phyloP scores from a whole-genome alignment of 37 sponge, comb jelly and placozoan genomes.

The Geodia barretti region DNA sequence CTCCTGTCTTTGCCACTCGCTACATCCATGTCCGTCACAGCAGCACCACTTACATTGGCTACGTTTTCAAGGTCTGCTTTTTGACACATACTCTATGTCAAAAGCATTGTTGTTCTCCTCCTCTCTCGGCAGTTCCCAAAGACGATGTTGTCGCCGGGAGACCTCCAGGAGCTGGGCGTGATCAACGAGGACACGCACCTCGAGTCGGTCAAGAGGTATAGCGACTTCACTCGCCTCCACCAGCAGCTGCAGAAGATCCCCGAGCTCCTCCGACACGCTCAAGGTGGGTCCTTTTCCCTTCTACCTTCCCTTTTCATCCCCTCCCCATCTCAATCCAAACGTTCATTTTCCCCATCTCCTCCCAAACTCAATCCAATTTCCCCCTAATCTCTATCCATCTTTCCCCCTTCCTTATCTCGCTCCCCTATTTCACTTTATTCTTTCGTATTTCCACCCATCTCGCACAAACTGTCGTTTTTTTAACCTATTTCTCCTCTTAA shows the following conservation, averaged over 20 bases:
- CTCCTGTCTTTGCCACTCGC: constrained; percentile 40
- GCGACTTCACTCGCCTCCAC: constrained; percentile 57
- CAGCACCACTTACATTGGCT: constrained; percentile 36
- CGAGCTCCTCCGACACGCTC: neutral
- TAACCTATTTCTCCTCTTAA: too few species aligned
- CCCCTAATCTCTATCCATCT: too few species aligned
- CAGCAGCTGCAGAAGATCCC: neutral
- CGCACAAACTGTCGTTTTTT: too few species aligned
- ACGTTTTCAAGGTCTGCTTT: constrained; percentile 64
- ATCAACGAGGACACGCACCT: constrained; percentile 31
- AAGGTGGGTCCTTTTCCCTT: too few species aligned
- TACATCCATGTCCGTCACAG: constrained; percentile 22
- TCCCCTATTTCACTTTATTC: too few species aligned
- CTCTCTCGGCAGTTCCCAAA: constrained; percentile 55
- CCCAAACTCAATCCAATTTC: too few species aligned
- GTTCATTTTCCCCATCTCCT: too few species aligned
- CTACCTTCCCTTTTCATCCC: too few species aligned
- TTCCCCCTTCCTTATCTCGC: too few species aligned
- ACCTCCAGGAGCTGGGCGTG: constrained; percentile 19
- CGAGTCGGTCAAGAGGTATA: constrained; percentile 61
- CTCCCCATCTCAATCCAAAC: too few species aligned
- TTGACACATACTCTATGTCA: too few species aligned
- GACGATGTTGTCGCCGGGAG: constrained; percentile 6
- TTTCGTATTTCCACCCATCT: too few species aligned
- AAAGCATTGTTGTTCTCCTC: neutral